Evolutionary conservation across 1,140 invertebrate genomes (phyloP).

Genomic region (Drosophila novamexicana): DNA sequence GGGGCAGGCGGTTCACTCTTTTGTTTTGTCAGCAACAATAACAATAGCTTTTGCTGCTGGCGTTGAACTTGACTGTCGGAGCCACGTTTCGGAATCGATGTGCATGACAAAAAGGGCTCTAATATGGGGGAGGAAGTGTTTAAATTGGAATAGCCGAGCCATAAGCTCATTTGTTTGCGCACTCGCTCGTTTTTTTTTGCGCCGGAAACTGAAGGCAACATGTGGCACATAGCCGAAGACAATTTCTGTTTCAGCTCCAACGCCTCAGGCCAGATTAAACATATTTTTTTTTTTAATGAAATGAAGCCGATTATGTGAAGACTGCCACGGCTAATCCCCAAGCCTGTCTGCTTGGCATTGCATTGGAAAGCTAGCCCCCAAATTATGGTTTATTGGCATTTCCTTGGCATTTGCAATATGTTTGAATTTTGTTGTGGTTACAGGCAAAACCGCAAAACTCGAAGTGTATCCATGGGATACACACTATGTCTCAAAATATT

Average conservation of each 20-base stretch:
- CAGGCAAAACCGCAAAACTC: slow-evolving; percentile 44
- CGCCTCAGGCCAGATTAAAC: slow-evolving; percentile 41
- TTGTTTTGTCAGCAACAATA: slow-evolving; percentile 61
- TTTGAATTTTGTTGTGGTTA: slow-evolving; percentile 51
- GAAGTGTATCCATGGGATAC: slow-evolving; percentile 40
- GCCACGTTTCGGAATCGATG: slow-evolving; percentile 75
- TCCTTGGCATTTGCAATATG: slow-evolving; percentile 45
- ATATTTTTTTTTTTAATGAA: slow-evolving; percentile 61
- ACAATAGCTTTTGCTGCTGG: slow-evolving; percentile 71
- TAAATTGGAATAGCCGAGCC: slow-evolving; percentile 74
- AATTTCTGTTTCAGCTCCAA: slow-evolving; percentile 45
- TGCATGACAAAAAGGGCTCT: slow-evolving; percentile 75
- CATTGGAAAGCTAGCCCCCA: slow-evolving; percentile 51
- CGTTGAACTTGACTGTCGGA: slow-evolving; percentile 80
- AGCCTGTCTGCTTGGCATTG: slow-evolving; percentile 23
- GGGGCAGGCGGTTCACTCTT: slow-evolving; percentile 31
- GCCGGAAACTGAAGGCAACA: slow-evolving; percentile 75
- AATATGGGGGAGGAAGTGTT: slow-evolving; percentile 78
- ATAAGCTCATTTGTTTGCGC: slow-evolving; percentile 61
- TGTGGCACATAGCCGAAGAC: slow-evolving; percentile 21
- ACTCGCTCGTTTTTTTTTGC: slow-evolving; percentile 35
- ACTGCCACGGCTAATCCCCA: slow-evolving; percentile 10
- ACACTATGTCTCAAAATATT: slow-evolving; percentile 34
- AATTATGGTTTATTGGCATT: slow-evolving; percentile 69
- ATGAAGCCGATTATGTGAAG: slow-evolving; percentile 41